Evolutionary conservation across 2,888 invertebrate species (phyloP), one percentile per base, ranked within the genome.

Genomic region (Drosophila macrothrix): DNA sequence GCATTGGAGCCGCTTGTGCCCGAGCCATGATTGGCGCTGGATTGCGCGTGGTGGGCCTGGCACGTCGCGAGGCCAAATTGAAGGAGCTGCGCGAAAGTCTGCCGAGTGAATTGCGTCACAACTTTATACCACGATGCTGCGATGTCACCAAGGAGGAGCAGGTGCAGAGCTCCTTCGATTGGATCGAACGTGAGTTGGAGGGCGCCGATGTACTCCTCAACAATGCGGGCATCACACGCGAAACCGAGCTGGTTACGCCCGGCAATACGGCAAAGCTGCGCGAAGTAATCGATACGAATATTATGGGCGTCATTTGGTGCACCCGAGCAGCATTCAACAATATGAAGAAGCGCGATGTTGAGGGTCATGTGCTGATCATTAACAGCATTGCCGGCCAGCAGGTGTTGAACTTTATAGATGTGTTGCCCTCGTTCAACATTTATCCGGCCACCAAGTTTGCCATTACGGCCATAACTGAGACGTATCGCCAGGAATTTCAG

Each of bases 171-270:
- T 93, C 94, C 22, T 95, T 96, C 83, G 90, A 93, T n/a, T 94
- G 93, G 93, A 94, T 94, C 39, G 94, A 94, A 59, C 85, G 93
- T 3, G 91, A 94, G 28, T 82, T 94, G 0, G 95, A 95, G 0
- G 94, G 94, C 0, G 93, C 94, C 4, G 94, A 95, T 88, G 93
- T 96, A 0, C 92, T 95, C 50, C 88, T 95, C 0, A 96, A 96
- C 84, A 95, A 95, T 87, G 95, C 95, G 1, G 93, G 93, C 4
- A 92, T 93, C 4, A 91, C 91, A 0, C 78, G 92, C 0, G 88
- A 90, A 79, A 92, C 91, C 0, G 90, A 93, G 46, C 76, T 93
- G 5, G 90, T 92, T 0, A 73, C 86, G 5, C 87, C 84, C 0
- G 88, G 88, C 0, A 93, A 93, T 71, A 92, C 93, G 0, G 76